Percentiles rank a stretch among this genome's conserved stretches.
phyloP scores from a whole-genome alignment of 2,113 vertebrate genomes.

The Hucho hucho region DNA sequence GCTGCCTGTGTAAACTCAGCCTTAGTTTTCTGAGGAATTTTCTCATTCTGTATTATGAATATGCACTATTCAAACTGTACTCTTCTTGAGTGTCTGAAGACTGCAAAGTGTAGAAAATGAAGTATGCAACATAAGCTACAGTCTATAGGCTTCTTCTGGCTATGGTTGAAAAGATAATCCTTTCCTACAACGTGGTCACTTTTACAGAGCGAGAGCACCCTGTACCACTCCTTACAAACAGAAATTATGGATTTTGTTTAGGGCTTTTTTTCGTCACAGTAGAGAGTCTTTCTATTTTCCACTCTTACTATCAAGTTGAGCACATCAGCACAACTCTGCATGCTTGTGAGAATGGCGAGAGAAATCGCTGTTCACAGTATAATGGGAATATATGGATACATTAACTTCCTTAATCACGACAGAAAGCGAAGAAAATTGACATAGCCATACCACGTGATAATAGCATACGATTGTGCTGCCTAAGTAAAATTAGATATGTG shows the following conservation, averaged over 20 bases:
- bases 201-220: conserved; percentile 29
- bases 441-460: background rate
- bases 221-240: conserved; percentile 66
- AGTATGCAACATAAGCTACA: background rate
- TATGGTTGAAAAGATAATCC: background rate
- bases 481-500: background rate
- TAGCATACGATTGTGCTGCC: background rate
- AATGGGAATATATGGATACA: conserved; percentile 44
- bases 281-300: conserved; percentile 68
- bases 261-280: conserved; percentile 59
- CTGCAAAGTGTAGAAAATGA: too few species aligned
- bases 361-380: conserved; percentile 69
- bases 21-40: too few species aligned
- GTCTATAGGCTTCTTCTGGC: background rate
- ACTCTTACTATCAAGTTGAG: conserved; percentile 65
- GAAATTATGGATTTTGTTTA: conserved; percentile 72
- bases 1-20: too few species aligned
- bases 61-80: too few species aligned
- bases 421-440: conserved; percentile 51
- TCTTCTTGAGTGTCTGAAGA: too few species aligned
- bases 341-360: conserved; percentile 54
- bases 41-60: too few species aligned
- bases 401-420: conserved; percentile 65
- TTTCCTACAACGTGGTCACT: background rate
- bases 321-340: conserved; percentile 65